phyloP scores from a whole-genome alignment of 2,888 invertebrate genomes.

The Balanococcus diminutus region DNA sequence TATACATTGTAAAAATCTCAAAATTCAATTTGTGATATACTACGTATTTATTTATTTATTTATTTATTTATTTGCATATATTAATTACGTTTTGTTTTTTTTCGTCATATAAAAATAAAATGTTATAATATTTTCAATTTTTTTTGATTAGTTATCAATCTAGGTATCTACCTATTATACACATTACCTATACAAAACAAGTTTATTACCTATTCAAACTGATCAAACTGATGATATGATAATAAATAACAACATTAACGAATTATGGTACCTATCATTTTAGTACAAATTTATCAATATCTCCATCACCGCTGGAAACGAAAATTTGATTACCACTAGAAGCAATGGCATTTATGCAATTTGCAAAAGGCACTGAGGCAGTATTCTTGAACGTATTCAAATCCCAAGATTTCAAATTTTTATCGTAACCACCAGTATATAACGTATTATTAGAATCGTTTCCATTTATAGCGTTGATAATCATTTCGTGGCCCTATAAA shows the following conservation, averaged over 20 bases:
- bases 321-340: constrained; percentile 63
- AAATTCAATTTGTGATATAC: constrained; percentile 42
- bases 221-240: too few species aligned
- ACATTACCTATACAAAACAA: too few species aligned
- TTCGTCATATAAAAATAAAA: constrained; percentile 5
- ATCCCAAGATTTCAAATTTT: constrained; percentile 63
- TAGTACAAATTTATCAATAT: constrained; percentile 60
- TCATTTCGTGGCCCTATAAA: constrained; percentile 63
- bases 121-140: neutral
- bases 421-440: constrained; percentile 65
- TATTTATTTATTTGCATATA: constrained; percentile 36
- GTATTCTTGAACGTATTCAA: constrained; percentile 59
- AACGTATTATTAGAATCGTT: constrained; percentile 60
- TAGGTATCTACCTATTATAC: too few species aligned
- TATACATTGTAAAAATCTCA: constrained; percentile 2
- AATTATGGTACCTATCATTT: neutral
- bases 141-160: too few species aligned
- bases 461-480: constrained; percentile 63
- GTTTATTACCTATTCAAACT: too few species aligned
- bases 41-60: too few species aligned
- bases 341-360: constrained; percentile 64
- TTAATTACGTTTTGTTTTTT: neutral
- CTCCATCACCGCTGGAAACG: constrained; percentile 68
- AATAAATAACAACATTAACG: neutral
- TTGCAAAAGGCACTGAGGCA: constrained; percentile 60